These are phyloP conservation scores for Osmerus eperlanus DNA, from an alignment of 2,113 vertebrate genomes.

Conservation along the genomic window DNA sequence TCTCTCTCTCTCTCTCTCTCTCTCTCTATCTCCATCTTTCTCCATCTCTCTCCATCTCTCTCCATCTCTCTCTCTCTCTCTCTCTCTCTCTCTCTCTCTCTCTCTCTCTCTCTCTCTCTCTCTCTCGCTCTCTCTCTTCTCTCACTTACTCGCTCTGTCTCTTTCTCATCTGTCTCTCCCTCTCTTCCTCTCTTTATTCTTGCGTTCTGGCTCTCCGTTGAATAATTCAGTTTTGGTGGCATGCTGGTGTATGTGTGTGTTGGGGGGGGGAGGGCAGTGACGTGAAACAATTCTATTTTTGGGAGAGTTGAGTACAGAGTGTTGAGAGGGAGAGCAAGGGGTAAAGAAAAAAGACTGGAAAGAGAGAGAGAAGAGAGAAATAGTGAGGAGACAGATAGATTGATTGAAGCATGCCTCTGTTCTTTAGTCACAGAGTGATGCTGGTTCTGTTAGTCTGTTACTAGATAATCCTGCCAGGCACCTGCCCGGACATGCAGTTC, in stretches of 20 bases:
- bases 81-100: neutral
- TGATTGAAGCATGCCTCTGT: constrained; percentile 49
- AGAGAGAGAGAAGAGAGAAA: constrained; percentile 8
- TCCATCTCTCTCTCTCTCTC: constrained; percentile 17
- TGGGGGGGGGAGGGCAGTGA: constrained; percentile 29
- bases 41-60: neutral
- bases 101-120: constrained; percentile 17
- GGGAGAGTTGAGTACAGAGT: constrained; percentile 45
- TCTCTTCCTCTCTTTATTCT: constrained; percentile 43
- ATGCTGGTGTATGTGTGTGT: constrained; percentile 32
- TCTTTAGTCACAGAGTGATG: constrained; percentile 50
- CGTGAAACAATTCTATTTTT: constrained; percentile 54
- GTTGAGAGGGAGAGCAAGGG: neutral
- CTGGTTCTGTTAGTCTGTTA: constrained; percentile 31
- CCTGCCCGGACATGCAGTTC: constrained; percentile 37
- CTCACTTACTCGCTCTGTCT: constrained; percentile 6
- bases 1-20: constrained; percentile 9
- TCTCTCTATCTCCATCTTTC: constrained; percentile 5
- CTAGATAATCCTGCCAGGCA: constrained; percentile 47
- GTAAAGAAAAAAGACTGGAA: neutral
- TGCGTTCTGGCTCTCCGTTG: constrained; percentile 48
- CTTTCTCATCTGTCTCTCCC: constrained; percentile 22
- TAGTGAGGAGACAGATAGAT: constrained; percentile 38
- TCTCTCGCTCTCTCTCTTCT: constrained; percentile 33
- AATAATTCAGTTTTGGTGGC: constrained; percentile 62